Conservation (phyloP, 2,797 vertebrate species). For the Betta splendens region DNA sequence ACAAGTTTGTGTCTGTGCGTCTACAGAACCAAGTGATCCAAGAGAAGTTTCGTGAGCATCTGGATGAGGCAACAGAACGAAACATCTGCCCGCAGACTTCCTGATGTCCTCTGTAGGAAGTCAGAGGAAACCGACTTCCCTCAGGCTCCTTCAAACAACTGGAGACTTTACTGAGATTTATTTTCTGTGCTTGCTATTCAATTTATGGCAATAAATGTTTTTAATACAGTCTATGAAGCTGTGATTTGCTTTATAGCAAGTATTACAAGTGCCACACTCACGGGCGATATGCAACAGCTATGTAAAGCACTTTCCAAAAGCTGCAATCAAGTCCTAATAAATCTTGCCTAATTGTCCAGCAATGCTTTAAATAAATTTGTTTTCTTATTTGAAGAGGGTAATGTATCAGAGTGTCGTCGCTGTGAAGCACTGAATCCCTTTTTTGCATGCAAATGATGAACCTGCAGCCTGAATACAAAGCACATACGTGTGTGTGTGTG, state of each 20-base stretch:
- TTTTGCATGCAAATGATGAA: slow-evolving; percentile 33
- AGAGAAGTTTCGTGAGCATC: slow-evolving; percentile 19
- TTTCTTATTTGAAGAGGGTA: slow-evolving; percentile 34
- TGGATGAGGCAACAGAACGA: slow-evolving; percentile 21
- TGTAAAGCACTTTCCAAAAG: slow-evolving; percentile 42
- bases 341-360: slow-evolving; percentile 35
- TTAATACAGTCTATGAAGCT: slow-evolving; percentile 34
- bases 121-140: too few relatives aligned
- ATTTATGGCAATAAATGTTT: slow-evolving; percentile 27
- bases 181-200: slow-evolving; percentile 28
- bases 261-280: slow-evolving; percentile 26
- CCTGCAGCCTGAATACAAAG: slow-evolving; percentile 31
- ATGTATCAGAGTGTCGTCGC: slow-evolving; percentile 24
- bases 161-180: slow-evolving; percentile 13
- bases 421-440: slow-evolving; percentile 40
- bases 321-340: slow-evolving; percentile 38
- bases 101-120: slow-evolving; percentile 31
- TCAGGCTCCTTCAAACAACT: background rate
- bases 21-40: slow-evolving; percentile 6
- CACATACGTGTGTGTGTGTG: slow-evolving; percentile 19
- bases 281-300: slow-evolving; percentile 17
- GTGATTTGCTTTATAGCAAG: slow-evolving; percentile 38
- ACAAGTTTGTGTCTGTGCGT: background rate
- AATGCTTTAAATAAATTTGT: slow-evolving; percentile 29
- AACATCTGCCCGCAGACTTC: slow-evolving; percentile 40